A percentile compares a stretch with the other conserved stretches of the same genome.
phyloP scores from a whole-genome alignment of 2,888 invertebrate species.

The Lasius platythorax region DNA sequence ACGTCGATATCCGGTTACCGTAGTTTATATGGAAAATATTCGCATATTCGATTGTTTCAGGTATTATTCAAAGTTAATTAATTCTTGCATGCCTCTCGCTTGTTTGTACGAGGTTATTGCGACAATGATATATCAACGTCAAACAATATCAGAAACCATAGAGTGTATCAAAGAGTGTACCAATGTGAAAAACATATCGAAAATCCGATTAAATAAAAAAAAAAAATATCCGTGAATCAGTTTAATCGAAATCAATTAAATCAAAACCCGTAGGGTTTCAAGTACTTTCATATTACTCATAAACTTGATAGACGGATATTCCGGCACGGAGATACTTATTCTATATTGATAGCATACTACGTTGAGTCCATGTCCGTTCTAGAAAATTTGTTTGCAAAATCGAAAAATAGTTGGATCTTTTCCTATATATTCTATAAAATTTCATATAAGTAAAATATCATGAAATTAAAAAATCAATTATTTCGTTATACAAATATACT shows the following conservation, averaged over 20 bases:
- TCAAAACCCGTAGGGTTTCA: conserved; percentile 23
- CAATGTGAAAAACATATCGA: conserved; percentile 34
- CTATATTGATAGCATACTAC: background rate
- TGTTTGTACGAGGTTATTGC: conserved; percentile 26
- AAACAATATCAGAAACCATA: conserved; percentile 18
- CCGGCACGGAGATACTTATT: background rate
- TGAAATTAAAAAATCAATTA: background rate
- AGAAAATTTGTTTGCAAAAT: conserved; percentile 18
- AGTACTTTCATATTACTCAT: conserved; percentile 33
- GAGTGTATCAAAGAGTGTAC: conserved; percentile 15
- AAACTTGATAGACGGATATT: conserved; percentile 28
- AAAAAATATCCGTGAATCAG: conserved; percentile 36
- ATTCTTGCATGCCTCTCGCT: background rate
- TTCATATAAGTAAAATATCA: background rate
- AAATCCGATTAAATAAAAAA: conserved; percentile 46
- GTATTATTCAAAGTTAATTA: conserved; percentile 16
- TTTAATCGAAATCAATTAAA: conserved; percentile 54
- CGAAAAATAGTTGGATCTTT: background rate
- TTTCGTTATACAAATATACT: background rate
- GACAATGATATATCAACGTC: conserved; percentile 15
- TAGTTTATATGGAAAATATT: conserved; percentile 3
- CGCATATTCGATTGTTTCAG: background rate
- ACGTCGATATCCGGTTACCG: background rate
- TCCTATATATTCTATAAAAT: background rate
- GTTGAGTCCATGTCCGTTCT: background rate